Base-by-base conservation (phyloP, 2,888 invertebrate species). In the Sesamia inferens region DNA sequence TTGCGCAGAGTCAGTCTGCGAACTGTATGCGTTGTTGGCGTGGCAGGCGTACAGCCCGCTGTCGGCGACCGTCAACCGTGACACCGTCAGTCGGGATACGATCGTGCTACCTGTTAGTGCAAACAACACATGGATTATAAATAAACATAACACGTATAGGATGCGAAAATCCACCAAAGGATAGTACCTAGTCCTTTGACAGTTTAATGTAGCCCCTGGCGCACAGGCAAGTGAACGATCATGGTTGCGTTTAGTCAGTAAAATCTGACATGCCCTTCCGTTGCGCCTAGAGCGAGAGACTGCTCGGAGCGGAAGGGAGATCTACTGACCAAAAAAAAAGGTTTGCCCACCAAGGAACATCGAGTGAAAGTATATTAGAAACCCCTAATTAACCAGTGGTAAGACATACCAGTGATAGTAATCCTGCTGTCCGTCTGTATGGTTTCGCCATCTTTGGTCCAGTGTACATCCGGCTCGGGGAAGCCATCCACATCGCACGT, bases 11-110 rank as follows among this genome's bases (percentile, higher is more conserved):
- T 97, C 97, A 39, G 96, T 96, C 85, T 97, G 97, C 57, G 97
- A 96, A 71, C 97, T 97, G 92, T 97, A 97, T 0, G 97, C 96
- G 95, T 99, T 99, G 83, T 96, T 94, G 3, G 98, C 99, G 90
- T 97, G 97, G 93, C 99, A 99, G 67, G 97, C 97, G 93, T 99
- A 99, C 81, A 93, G 94, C 58, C 99, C 99, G 62, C 98, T 97
- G 93, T 99, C 99, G 48, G 96, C 96, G 66, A 95, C 93, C 58
- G 96, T 96, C 19, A 97, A 97, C 68, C 97, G 95, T 48, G 94
- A 91, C 68, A 99, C 97, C 42, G 97, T 96, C 87, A 99, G 95
- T 19, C 98, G 97, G 64, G 97, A 97, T 79, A 97, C 97, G 78
- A 83, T 65, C 39, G 72, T 51, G 62, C 75, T 85, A 3, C 84